Evolutionary conservation across 2,113 vertebrate species (phyloP).

Genomic region (Aviceda subcristata): DNA sequence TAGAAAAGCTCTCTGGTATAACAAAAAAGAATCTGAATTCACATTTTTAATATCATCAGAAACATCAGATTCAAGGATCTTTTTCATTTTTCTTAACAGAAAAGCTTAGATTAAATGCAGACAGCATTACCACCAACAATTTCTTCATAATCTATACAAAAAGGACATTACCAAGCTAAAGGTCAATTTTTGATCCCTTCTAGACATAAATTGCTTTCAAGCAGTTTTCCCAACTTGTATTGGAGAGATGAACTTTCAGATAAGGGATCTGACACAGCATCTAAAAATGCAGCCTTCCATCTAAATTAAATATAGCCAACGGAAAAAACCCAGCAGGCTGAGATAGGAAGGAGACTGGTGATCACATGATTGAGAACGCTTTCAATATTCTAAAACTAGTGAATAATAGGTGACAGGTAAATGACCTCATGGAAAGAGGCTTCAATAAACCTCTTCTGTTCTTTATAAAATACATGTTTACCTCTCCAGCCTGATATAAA

Average conservation of each 20-base stretch:
- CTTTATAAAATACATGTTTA: slow-evolving; percentile 46
- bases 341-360: not conserved
- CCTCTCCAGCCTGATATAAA: slow-evolving; percentile 20
- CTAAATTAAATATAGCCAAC: not conserved
- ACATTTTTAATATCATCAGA: not conserved
- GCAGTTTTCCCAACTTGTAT: not conserved
- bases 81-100: not conserved
- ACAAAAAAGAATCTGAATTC: not conserved
- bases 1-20: not conserved
- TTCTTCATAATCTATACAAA: not conserved
- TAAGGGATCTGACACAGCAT: not conserved
- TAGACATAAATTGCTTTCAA: not conserved
- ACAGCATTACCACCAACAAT: not conserved
- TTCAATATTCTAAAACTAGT: not conserved
- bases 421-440: slow-evolving; percentile 8
- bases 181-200: not conserved
- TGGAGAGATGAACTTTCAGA: not conserved
- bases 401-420: slow-evolving; percentile 41
- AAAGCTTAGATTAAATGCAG: not conserved
- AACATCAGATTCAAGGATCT: not conserved
- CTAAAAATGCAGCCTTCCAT: not conserved
- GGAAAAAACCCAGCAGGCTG: not conserved
- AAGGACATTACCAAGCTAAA: not conserved
- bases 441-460: slow-evolving; percentile 36
- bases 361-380: not conserved